These are phyloP conservation scores for Chrysocyon brachyurus DNA, from an alignment of 2,797 vertebrate genomes.

Conservation along the genomic window DNA sequence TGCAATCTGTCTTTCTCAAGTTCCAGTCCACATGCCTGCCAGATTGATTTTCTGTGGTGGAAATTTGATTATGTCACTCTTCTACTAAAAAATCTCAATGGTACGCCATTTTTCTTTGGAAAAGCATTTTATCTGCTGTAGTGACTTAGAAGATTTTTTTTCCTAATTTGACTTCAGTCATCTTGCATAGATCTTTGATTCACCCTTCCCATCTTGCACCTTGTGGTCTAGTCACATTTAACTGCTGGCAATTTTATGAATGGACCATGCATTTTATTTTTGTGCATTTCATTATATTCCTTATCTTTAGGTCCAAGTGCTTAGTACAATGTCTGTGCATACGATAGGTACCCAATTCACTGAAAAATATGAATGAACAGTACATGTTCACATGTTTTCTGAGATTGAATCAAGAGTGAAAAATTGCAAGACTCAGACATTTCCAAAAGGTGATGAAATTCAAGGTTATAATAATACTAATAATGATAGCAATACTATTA, in stretches of 20 bases:
- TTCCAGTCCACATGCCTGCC: not conserved
- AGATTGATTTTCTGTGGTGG: not conserved
- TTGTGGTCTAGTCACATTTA: not conserved
- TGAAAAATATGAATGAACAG: not conserved
- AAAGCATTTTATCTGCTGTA: not conserved
- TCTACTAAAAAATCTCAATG: not conserved
- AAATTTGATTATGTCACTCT: not conserved
- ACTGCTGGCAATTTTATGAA: not conserved
- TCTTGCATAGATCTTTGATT: not conserved
- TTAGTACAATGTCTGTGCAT: not conserved
- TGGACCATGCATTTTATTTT: not conserved
- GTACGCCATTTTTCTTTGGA: not conserved
- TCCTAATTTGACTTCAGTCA: not conserved
- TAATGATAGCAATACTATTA: not conserved
- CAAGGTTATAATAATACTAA: not conserved
- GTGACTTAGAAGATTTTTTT: not conserved
- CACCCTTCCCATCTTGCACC: not conserved
- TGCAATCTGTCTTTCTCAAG: not conserved
- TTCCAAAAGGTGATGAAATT: not conserved
- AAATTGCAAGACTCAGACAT: not conserved
- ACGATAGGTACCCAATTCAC: not conserved
- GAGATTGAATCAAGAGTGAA: not conserved
- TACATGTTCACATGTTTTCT: not conserved
- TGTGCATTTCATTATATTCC: not conserved
- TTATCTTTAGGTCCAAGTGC: not conserved